Conservation (phyloP, 2,113 vertebrate species). For the Coreoperca whiteheadi region DNA sequence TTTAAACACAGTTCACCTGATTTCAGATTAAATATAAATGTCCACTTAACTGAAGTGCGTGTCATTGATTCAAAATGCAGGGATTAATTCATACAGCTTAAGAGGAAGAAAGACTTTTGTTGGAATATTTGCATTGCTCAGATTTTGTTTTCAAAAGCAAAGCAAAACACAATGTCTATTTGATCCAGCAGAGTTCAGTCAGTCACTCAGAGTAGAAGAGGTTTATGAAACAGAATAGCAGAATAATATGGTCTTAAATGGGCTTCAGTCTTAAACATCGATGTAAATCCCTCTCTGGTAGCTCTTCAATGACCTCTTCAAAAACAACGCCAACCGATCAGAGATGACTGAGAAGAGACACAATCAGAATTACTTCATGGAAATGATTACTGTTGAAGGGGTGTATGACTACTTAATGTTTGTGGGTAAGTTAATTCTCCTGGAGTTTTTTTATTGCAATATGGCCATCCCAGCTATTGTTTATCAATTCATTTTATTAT, state of each 20-base stretch:
- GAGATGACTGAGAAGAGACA: constrained; percentile 91
- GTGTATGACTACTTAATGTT: constrained; percentile 98
- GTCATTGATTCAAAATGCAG: neutral
- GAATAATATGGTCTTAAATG: neutral
- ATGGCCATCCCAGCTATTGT: neutral
- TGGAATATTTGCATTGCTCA: neutral
- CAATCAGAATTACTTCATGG: constrained; percentile 98
- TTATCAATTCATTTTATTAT: neutral
- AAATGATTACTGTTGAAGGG: constrained; percentile 93
- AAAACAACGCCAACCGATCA: constrained; percentile 96
- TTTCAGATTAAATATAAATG: neutral
- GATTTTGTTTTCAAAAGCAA: neutral
- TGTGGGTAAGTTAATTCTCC: constrained; percentile 87
- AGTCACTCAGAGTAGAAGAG: constrained; percentile 3
- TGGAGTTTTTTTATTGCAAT: neutral
- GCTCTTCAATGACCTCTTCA: constrained; percentile 97
- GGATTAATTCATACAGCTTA: neutral
- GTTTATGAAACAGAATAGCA: neutral
- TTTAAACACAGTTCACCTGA: neutral
- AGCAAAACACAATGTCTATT: neutral
- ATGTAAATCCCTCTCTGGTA: constrained; percentile 66
- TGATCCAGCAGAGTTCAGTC: neutral
- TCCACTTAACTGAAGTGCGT: neutral
- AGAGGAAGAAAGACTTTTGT: neutral
- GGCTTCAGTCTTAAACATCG: neutral